Evolutionary conservation across 2,888 invertebrate species (phyloP).

Genomic region (Anodontia alba): DNA sequence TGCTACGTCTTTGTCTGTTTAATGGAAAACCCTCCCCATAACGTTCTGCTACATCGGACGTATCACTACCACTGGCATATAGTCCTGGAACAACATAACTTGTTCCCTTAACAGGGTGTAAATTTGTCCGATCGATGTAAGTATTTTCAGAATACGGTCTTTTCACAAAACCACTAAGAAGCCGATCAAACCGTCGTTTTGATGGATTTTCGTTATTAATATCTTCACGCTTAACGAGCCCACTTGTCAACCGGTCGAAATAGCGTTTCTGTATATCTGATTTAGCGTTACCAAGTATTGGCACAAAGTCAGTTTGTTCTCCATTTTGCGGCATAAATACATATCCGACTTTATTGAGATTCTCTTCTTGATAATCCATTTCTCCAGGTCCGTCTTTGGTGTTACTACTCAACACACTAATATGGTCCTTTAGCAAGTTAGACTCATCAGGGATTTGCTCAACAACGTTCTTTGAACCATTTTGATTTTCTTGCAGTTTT

Average conservation of each 20-base stretch:
- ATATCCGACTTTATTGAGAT: background rate
- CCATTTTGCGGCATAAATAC: background rate
- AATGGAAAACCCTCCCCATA: background rate
- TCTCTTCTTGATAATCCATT: background rate
- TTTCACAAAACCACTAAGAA: background rate
- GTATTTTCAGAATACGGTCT: background rate
- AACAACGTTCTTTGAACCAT: background rate
- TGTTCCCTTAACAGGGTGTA: background rate
- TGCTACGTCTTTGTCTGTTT: background rate
- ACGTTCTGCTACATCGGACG: background rate
- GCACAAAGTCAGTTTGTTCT: background rate
- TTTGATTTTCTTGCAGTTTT: background rate
- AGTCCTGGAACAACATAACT: background rate
- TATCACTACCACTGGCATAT: background rate
- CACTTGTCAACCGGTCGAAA: background rate
- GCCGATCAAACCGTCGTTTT: conserved; percentile 1
- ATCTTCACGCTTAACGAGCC: background rate
- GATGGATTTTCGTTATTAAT: background rate
- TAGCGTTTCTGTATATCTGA: background rate
- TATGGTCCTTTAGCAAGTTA: no score
- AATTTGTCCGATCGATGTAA: background rate
- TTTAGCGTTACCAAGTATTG: background rate
- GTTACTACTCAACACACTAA: no score
- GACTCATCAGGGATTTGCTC: no score
- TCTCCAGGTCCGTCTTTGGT: background rate